Evolutionary conservation across 2,113 vertebrate species (phyloP).

Genomic region (Hyla sarda): DNA sequence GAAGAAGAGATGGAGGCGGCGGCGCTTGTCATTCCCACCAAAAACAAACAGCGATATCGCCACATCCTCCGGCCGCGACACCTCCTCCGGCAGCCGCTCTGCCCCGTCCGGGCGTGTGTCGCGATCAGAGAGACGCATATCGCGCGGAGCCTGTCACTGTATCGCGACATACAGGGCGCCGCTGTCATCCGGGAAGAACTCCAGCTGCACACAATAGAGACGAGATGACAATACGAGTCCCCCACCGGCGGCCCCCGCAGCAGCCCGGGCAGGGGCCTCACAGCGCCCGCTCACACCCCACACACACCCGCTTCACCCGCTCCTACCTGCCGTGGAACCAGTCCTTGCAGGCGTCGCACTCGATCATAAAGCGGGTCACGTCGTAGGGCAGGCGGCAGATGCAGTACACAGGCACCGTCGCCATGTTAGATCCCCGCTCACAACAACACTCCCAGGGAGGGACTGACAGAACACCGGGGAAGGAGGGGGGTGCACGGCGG

Average conservation of each 20-base stretch:
- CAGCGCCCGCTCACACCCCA: constrained; percentile 51
- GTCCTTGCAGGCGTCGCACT: constrained; percentile 96
- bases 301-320: constrained; percentile 62
- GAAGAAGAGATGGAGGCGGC: constrained; percentile 16
- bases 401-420: constrained; percentile 98
- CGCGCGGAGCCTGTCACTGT: neutral
- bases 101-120: neutral
- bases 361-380: constrained; percentile 98
- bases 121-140: neutral
- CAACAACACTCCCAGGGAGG: constrained; percentile 72
- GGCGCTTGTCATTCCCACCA: constrained; percentile 26
- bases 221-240: constrained; percentile 12
- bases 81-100: neutral
- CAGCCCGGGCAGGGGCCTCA: constrained; percentile 41
- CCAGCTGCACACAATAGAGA: neutral
- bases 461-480: constrained; percentile 64
- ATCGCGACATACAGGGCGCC: neutral
- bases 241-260: constrained; percentile 57
- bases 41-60: neutral
- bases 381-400: constrained; percentile 98
- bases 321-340: constrained; percentile 98
- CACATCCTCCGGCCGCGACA: neutral
- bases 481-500: constrained; percentile 10
- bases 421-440: constrained; percentile 90
- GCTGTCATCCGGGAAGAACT: neutral